These are phyloP conservation scores for Hermetia illucens DNA, from an alignment of 1,140 invertebrate species.

Conservation along the genomic window DNA sequence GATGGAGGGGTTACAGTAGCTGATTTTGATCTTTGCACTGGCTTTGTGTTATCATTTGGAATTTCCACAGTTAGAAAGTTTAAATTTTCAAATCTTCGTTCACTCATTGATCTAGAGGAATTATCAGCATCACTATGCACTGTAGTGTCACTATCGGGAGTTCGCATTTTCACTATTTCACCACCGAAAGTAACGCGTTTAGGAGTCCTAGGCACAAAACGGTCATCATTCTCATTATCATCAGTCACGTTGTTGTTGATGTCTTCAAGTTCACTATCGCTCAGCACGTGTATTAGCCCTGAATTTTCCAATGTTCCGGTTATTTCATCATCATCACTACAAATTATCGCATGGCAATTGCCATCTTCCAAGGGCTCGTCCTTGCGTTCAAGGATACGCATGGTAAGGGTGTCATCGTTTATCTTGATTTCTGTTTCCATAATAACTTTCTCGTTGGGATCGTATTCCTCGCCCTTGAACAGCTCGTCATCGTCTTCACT, in stretches of 20 bases:
- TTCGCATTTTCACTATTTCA: slow-evolving; percentile 65
- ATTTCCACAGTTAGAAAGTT: slow-evolving; percentile 18
- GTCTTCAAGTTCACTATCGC: slow-evolving; percentile 39
- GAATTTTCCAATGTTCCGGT: slow-evolving; percentile 12
- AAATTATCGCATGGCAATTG: slow-evolving; percentile 23
- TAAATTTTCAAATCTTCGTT: neutral
- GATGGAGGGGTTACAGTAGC: neutral
- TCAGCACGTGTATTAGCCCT: slow-evolving; percentile 39
- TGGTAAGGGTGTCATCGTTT: slow-evolving; percentile 59
- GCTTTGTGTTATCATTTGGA: slow-evolving; percentile 24
- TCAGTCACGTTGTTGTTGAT: slow-evolving; percentile 20
- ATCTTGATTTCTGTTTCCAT: slow-evolving; percentile 70
- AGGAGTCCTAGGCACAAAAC: slow-evolving; percentile 24
- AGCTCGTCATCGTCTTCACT: slow-evolving; percentile 8
- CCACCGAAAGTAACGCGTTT: slow-evolving; percentile 67
- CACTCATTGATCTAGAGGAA: neutral
- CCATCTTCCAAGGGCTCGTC: slow-evolving; percentile 29
- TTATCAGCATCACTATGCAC: too few relatives aligned
- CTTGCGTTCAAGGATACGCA: slow-evolving; percentile 62
- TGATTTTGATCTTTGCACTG: slow-evolving; percentile 7
- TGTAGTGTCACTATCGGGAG: slow-evolving; percentile 60
- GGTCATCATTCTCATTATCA: slow-evolving; percentile 5
- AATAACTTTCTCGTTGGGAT: slow-evolving; percentile 42
- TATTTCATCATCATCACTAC: slow-evolving; percentile 33
- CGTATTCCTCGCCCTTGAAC: neutral